Evolutionary conservation across 2,888 invertebrate genomes (phyloP), one percentile per base, ranked within the genome.

Genomic region (Junonia oenone): DNA sequence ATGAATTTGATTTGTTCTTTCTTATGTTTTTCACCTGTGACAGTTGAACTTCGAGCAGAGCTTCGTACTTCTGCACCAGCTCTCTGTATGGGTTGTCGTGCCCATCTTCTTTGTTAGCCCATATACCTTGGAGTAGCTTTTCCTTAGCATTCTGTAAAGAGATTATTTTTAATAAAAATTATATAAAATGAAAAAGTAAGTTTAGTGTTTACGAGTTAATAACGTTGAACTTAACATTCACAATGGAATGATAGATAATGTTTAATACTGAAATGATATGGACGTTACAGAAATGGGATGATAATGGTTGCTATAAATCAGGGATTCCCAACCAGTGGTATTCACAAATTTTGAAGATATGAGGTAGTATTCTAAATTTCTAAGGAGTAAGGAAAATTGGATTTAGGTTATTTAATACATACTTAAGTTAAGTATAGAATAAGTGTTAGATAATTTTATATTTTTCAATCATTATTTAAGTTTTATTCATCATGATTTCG

Each of bases 21-120:
- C 75, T 81, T 63, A 88, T 86, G 62, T 86, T 91, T 70, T 85
- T 91, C 46, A 91, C 91, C 55, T 94, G 92, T 58, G 93, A 92
- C 63, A 94, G 87, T 72, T 96, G 95, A 37, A 95, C 94, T 75
- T 95, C 94, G 27, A 96, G 83, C 51, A 96, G 87, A 26, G 96
- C 96, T 81, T 96, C 96, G 77, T 96, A 97, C 77, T 96, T 96
- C 76, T 96, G 95, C 50, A 96, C 95, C 66, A 97, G 88, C 55
- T 94, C 95, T 72, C 95, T 92, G 81, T 96, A 96, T 0, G 95
- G 94, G 78, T 95, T 95, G 61, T 91, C 91, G 66, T 88, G 87
- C 60, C 86, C 86, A 64, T 89, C 86, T 71, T 85, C 89, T 71
- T 89, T 90, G 68, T 90, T 90, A 46, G 90, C 90, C 90, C 90